A percentile compares a stretch with the other conserved stretches of the same genome.
Conservation (phyloP, 2,113 vertebrate genomes). For the Campylomormyrus tamandua region DNA sequence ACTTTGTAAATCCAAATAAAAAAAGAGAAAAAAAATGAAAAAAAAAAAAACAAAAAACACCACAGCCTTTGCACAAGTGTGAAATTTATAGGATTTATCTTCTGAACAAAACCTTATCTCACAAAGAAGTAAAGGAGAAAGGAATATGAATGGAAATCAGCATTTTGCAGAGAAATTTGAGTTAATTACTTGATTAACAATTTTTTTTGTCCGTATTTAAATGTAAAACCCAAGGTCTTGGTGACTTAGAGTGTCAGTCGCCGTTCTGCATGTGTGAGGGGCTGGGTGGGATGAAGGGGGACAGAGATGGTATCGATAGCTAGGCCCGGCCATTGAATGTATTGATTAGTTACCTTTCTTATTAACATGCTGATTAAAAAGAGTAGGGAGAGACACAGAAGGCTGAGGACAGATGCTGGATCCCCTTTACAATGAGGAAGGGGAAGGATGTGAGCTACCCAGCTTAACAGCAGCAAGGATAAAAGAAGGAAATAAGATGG, state of each 20-base stretch:
- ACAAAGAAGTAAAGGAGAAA: not conserved
- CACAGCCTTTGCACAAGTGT: not conserved
- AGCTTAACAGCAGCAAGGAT: not conserved
- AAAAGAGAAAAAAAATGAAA: slow-evolving; percentile 44
- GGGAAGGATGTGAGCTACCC: slow-evolving; percentile 24
- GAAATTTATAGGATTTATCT: not conserved
- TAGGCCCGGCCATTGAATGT: slow-evolving; percentile 67
- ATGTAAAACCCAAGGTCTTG: slow-evolving; percentile 38
- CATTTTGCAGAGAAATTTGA: not conserved
- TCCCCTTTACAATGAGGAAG: slow-evolving; percentile 16
- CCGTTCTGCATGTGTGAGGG: slow-evolving; percentile 26
- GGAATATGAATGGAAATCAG: not conserved
- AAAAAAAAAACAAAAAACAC: slow-evolving; percentile 33
- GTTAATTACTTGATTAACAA: not conserved
- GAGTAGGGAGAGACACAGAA: slow-evolving; percentile 49
- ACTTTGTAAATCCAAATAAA: slow-evolving; percentile 51
- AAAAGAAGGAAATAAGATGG: slow-evolving; percentile 45
- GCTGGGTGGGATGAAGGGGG: slow-evolving; percentile 38
- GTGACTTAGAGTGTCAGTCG: slow-evolving; percentile 11
- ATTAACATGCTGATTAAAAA: slow-evolving; percentile 80
- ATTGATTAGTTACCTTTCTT: slow-evolving; percentile 80
- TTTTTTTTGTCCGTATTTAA: not conserved
- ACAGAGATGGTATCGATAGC: slow-evolving; percentile 70
- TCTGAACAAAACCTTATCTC: not conserved
- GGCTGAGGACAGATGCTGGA: slow-evolving; percentile 29